Evolutionary conservation across 2,888 invertebrate genomes (phyloP).

Genomic region (Exocentrus adspersus): DNA sequence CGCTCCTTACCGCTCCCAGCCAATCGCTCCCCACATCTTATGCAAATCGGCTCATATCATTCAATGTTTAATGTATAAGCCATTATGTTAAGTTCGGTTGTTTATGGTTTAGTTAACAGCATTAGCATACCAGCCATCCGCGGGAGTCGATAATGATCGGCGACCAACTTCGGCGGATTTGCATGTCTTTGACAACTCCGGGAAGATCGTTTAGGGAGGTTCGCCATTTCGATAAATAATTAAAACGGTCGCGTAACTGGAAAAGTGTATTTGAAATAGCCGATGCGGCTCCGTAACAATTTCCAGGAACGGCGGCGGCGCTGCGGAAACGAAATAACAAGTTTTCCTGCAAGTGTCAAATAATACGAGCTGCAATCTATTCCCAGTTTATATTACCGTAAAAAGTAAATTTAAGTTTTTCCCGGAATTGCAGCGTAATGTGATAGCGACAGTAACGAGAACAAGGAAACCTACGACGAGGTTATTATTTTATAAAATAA

Average conservation of each 20-base stretch:
- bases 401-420: constrained; percentile 4
- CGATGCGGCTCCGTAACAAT: no score
- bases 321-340: neutral
- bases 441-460: constrained; percentile 7
- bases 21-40: constrained; percentile 57
- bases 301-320: no score
- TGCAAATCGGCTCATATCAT: constrained; percentile 60
- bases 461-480: constrained; percentile 1
- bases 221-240: no score
- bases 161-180: constrained; percentile 48
- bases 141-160: constrained; percentile 57
- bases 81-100: constrained; percentile 61
- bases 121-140: constrained; percentile 59
- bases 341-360: neutral
- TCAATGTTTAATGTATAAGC: constrained; percentile 63
- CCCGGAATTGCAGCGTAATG: constrained; percentile 4
- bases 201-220: constrained; percentile 55
- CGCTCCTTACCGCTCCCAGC: constrained; percentile 37
- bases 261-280: no score
- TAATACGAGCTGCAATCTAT: neutral
- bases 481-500: constrained; percentile 30
- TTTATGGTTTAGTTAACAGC: constrained; percentile 61
- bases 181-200: constrained; percentile 53
- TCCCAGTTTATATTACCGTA: neutral
- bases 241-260: no score